These are phyloP conservation scores for Agriopis aurantiaria DNA, from an alignment of 2,888 invertebrate species.

Conservation along the genomic window DNA sequence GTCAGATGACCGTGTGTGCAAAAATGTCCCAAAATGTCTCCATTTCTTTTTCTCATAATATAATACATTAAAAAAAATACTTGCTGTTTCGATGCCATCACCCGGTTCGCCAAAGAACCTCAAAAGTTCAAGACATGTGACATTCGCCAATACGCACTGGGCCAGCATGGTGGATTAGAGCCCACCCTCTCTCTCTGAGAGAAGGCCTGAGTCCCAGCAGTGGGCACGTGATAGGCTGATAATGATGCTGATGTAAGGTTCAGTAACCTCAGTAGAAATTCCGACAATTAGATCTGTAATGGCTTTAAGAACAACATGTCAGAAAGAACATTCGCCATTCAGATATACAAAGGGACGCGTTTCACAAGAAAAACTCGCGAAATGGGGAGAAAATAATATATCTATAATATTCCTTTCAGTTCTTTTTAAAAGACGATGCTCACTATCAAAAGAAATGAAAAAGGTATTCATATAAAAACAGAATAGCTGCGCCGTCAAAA, in stretches of 20 bases:
- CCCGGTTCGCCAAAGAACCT: no score
- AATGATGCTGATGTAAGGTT: background rate
- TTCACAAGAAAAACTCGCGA: background rate
- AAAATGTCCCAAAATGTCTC: no score
- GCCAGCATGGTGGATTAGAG: no score
- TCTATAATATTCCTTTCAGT: conserved; percentile 7
- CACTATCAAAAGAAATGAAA: conserved; percentile 8
- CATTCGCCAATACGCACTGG: no score
- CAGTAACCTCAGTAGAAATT: background rate
- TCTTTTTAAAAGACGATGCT: conserved; percentile 4
- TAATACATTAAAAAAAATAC: no score
- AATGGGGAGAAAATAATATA: background rate
- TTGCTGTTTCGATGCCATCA: no score
- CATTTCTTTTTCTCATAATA: no score
- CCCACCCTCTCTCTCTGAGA: no score
- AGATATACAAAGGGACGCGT: conserved; percentile 4
- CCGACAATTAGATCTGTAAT: conserved; percentile 9
- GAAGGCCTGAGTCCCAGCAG: no score
- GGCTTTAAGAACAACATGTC: conserved; percentile 5
- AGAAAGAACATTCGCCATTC: conserved; percentile 3
- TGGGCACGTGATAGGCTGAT: no score
- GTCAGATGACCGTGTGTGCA: no score
- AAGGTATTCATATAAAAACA: background rate
- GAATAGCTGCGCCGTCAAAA: conserved; percentile 7
- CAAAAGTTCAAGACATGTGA: no score